Base-by-base conservation (phyloP, 2,797 vertebrate species). In the Tamandua tetradactyla region DNA sequence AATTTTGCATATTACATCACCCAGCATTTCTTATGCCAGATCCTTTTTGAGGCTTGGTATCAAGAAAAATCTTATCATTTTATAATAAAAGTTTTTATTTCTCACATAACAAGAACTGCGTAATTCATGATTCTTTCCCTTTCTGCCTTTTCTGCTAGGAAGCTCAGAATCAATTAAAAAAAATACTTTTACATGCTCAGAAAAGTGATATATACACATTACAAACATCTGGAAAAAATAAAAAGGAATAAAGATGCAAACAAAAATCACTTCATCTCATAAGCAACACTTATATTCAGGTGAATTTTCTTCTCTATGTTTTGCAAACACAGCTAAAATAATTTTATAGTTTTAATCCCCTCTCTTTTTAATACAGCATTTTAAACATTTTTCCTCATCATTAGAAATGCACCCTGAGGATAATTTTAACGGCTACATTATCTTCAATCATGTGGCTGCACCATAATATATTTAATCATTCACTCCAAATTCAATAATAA, bases 371-470 rank as follows among this genome's bases (percentile, higher is more conserved):
- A 80, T 76, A 86, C 11, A 89, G 2, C 75, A 52, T 61, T 61
- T 42, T 62, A 88, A 91, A 32, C 66, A 92, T 44, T 92, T 81
- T n/a, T 7, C 57, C 10, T 90, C 68, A 78, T 57, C 37, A 12
- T 80, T 84, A 78, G 2, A 87, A 84, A 87, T n/a, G 81, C 17
- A 83, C 35, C 32, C 82, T 27, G 15, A 42, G 7, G 66, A 42
- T 92, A 85, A 74, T 88, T 94, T 72, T 85, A 88, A 87, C 68
- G 52, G 30, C 44, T 64, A 83, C 23, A 81, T 74, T 74, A 75
- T 79, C 52, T 40, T 80, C 40, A 83, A 59, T 68, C 35, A 40
- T 35, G 23, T 74, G 93, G 44, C 47, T 74, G 2, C 14, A 85
- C 32, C 57, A 59, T 23, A 83, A 88, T 20, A 7, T n/a, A 49